Percentiles rank a stretch among this genome's conserved stretches.
Conservation (phyloP, 2,797 vertebrate species). For the Rhyacichthys aspro region DNA sequence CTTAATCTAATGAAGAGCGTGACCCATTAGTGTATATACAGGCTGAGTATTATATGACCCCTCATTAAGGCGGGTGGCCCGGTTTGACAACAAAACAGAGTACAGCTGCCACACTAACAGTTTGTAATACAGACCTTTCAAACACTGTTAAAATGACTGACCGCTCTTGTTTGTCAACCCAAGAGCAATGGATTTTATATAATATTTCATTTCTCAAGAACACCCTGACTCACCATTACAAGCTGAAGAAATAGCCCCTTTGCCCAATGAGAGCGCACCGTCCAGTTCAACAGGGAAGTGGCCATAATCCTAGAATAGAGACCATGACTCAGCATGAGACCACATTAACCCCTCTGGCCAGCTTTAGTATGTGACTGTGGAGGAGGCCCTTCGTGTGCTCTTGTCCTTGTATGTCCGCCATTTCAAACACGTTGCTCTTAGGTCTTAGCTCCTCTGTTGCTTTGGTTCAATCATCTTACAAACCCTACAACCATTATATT, state of each 20-base stretch:
- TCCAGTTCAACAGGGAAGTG: conserved; percentile 25
- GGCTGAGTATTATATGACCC: conserved; percentile 18
- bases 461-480: not conserved
- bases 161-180: not conserved
- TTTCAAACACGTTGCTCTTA: conserved; percentile 15
- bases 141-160: not conserved
- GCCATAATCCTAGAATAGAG: conserved; percentile 59
- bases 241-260: conserved; percentile 7
- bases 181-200: not conserved
- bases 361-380: conserved; percentile 16
- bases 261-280: conserved; percentile 6
- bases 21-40: conserved; percentile 21
- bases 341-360: conserved; percentile 33
- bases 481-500: not conserved
- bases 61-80: conserved; percentile 12
- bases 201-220: not conserved
- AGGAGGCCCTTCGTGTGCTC: conserved; percentile 23
- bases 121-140: not conserved
- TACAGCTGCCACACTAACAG: not conserved
- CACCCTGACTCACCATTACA: conserved; percentile 15
- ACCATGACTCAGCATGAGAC: conserved; percentile 57
- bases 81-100: not conserved
- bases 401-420: conserved; percentile 16
- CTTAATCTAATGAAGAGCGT: conserved; percentile 51
- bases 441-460: conserved; percentile 3